A percentile compares a stretch with the other conserved stretches of the same genome.
Evolutionary conservation across 2,888 invertebrate genomes (phyloP).

Genomic region (Trissoscelio sp.): DNA sequence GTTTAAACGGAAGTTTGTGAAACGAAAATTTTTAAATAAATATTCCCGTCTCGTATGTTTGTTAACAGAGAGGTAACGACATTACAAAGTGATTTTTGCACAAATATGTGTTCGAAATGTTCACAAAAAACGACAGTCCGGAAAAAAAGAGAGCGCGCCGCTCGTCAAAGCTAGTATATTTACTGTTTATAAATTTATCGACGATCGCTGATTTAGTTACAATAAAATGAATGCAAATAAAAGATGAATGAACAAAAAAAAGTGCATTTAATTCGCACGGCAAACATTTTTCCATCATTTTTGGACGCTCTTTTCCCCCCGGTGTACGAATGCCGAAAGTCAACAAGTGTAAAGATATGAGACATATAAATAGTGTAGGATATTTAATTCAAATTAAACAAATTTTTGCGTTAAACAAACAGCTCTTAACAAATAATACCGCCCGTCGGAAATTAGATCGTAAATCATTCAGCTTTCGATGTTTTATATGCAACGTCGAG

Average conservation of each 20-base stretch:
- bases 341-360: constrained; percentile 26
- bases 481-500: not conserved
- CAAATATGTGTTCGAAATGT: constrained; percentile 45
- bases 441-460: constrained; percentile 24
- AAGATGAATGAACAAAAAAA: no score
- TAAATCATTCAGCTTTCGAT: constrained; percentile 11
- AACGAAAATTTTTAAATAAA: constrained; percentile 33
- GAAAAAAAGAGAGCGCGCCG: not conserved
- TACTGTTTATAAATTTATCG: constrained; percentile 39
- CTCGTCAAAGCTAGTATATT: constrained; percentile 34
- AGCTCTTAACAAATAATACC: not conserved
- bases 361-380: not conserved
- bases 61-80: constrained; percentile 29
- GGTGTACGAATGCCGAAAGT: constrained; percentile 17
- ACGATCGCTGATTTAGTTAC: constrained; percentile 26
- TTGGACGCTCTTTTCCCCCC: not conserved
- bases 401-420: constrained; percentile 11
- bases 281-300: constrained; percentile 4
- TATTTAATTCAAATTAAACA: constrained; percentile 14
- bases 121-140: constrained; percentile 14
- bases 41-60: constrained; percentile 17
- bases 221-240: constrained; percentile 15
- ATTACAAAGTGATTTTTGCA: constrained; percentile 37
- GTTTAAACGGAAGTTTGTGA: constrained; percentile 10
- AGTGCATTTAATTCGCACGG: constrained; percentile 8